These are phyloP conservation scores for Remorina albescens DNA, from an alignment of 2,797 vertebrate genomes.

Conservation along the genomic window DNA sequence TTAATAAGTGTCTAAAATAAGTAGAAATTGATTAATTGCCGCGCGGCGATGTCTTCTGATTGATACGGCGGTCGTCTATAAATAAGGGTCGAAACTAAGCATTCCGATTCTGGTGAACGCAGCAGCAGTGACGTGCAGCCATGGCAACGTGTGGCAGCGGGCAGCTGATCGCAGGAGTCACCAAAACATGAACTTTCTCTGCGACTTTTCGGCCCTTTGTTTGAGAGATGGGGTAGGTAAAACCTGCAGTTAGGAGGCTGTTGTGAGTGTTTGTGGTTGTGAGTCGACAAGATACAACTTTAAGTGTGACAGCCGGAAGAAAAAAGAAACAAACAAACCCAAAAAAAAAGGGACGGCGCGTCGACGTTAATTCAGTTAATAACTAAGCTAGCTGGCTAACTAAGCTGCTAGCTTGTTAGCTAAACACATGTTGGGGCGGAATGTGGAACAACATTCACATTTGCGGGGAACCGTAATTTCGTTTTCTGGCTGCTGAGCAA, in stretches of 20 bases:
- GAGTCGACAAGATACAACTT: not conserved
- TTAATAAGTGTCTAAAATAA: not conserved
- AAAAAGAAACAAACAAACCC: too few relatives aligned
- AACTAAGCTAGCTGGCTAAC: slow-evolving; percentile 39
- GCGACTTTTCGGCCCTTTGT: not conserved
- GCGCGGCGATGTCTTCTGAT: too few relatives aligned
- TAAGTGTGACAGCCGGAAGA: not conserved
- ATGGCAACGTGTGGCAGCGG: slow-evolving; percentile 60
- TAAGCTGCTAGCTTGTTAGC: slow-evolving; percentile 30
- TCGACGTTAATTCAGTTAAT: slow-evolving; percentile 29
- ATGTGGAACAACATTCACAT: not conserved
- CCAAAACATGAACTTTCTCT: not conserved
- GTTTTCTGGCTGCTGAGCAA: too few relatives aligned
- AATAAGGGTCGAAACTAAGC: too few relatives aligned
- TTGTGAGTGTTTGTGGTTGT: accelerated
- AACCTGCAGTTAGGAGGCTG: not conserved
- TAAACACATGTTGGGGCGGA: not conserved
- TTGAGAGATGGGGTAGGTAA: not conserved
- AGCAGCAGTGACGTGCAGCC: slow-evolving; percentile 45
- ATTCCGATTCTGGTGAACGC: slow-evolving; percentile 1
- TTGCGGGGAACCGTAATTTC: too few relatives aligned
- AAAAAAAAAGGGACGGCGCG: too few relatives aligned
- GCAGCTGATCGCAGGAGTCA: not conserved
- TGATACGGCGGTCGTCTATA: too few relatives aligned
- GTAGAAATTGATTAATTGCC: not conserved